These are phyloP conservation scores for Sebastes oblongus DNA, from an alignment of 2,797 vertebrate genomes.

Conservation along the genomic window DNA sequence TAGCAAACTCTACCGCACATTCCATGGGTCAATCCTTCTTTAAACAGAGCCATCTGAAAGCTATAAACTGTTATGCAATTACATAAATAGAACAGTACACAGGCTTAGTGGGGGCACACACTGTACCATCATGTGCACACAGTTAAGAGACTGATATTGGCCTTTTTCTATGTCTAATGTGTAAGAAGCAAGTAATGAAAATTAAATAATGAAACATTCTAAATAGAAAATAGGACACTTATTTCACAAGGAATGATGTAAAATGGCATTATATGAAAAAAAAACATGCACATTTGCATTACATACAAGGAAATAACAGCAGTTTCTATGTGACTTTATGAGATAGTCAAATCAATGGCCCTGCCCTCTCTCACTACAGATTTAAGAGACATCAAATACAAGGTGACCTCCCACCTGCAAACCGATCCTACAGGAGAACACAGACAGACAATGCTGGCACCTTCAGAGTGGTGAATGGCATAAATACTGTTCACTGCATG, in stretches of 20 bases:
- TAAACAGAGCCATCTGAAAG: conserved; percentile 56
- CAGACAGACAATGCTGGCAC: neutral
- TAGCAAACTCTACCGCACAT: conserved; percentile 39
- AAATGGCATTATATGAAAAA: neutral
- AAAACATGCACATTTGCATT: neutral
- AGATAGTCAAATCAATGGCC: neutral
- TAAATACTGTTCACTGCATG: neutral
- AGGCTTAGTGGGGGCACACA: conserved; percentile 32
- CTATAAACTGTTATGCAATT: conserved; percentile 52
- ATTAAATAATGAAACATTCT: neutral
- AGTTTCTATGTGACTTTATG: neutral
- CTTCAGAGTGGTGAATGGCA: neutral
- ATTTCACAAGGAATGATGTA: neutral
- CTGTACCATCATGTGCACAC: conserved; percentile 24
- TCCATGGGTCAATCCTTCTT: conserved; percentile 45
- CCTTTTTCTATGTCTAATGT: neutral
- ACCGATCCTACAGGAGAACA: conserved; percentile 12
- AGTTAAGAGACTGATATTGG: neutral
- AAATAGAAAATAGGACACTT: neutral
- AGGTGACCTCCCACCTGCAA: neutral
- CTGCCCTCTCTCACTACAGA: neutral
- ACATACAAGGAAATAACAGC: neutral
- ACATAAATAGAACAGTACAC: conserved; percentile 35
- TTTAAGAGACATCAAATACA: conserved; percentile 6
- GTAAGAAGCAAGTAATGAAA: neutral